These are phyloP conservation scores for Contarinia nasturtii DNA, from an alignment of 1,140 invertebrate species.

Conservation along the genomic window DNA sequence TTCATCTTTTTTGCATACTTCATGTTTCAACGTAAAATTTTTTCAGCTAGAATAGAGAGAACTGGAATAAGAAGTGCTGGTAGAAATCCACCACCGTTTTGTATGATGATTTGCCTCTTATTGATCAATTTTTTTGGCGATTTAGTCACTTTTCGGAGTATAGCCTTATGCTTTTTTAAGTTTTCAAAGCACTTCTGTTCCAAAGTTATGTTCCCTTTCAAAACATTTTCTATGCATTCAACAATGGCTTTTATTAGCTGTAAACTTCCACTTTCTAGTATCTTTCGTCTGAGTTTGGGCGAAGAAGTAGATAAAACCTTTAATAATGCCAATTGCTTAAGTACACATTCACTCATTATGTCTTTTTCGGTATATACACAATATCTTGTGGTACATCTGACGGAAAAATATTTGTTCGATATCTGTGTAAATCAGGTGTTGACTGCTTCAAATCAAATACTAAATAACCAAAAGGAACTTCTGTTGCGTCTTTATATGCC, in stretches of 20 bases:
- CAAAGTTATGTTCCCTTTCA: constrained; percentile 1
- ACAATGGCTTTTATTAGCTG: neutral
- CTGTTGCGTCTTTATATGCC: constrained; percentile 12
- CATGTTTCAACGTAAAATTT: too few species aligned
- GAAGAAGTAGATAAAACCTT: too few species aligned
- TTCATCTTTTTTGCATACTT: neutral
- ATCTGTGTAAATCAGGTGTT: constrained; percentile 9
- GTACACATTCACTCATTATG: too few species aligned
- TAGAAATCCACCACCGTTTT: constrained; percentile 4
- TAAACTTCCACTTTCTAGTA: neutral
- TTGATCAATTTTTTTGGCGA: neutral
- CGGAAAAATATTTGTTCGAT: constrained; percentile 4
- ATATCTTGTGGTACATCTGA: neutral
- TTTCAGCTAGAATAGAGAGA: too few species aligned
- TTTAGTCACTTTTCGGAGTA: neutral
- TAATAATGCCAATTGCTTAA: too few species aligned
- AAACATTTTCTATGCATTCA: constrained; percentile 1
- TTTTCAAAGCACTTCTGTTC: neutral
- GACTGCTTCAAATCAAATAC: constrained; percentile 10
- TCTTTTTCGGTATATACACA: neutral
- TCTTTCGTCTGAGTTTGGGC: neutral
- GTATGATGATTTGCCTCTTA: constrained; percentile 2
- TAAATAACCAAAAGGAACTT: constrained; percentile 9
- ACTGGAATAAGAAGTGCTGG: constrained; percentile 2
- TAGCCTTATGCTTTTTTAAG: neutral